Percentiles rank a stretch among this genome's conserved stretches.
These are phyloP conservation scores for Dynastes tityus DNA, from an alignment of 2,888 invertebrate genomes.

Conservation along the genomic window DNA sequence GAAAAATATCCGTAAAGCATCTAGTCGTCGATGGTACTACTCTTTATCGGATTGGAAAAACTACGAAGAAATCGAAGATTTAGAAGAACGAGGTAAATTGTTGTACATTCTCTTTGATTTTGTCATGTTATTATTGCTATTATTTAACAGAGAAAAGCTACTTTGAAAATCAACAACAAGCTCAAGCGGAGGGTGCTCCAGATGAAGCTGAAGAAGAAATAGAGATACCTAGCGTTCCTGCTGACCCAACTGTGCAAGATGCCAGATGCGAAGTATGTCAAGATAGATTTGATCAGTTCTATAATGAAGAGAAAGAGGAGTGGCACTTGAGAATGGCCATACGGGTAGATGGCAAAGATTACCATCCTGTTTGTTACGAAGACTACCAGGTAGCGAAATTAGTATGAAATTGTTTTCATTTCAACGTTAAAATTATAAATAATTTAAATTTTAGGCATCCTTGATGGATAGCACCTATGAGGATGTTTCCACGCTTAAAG, in stretches of 20 bases:
- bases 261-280: constrained; percentile 90
- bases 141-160: constrained; percentile 83
- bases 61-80: constrained; percentile 93
- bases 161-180: constrained; percentile 82
- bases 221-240: constrained; percentile 81
- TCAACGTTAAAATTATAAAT: background rate
- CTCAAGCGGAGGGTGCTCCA: constrained; percentile 74
- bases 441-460: constrained; percentile 57
- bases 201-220: constrained; percentile 76
- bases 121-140: background rate
- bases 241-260: constrained; percentile 77
- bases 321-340: constrained; percentile 95
- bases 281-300: constrained; percentile 95
- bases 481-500: constrained; percentile 60
- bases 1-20: constrained; percentile 87
- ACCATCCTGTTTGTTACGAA: constrained; percentile 92
- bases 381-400: constrained; percentile 80
- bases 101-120: background rate
- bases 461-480: constrained; percentile 61
- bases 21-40: constrained; percentile 92
- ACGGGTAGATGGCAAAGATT: constrained; percentile 82
- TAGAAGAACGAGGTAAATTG: constrained; percentile 85
- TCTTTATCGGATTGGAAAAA: constrained; percentile 93
- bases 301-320: constrained; percentile 97
- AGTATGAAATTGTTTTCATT: too few species aligned